These are phyloP conservation scores for Torymus auratus DNA, from an alignment of 2,888 invertebrate species.

Conservation along the genomic window DNA sequence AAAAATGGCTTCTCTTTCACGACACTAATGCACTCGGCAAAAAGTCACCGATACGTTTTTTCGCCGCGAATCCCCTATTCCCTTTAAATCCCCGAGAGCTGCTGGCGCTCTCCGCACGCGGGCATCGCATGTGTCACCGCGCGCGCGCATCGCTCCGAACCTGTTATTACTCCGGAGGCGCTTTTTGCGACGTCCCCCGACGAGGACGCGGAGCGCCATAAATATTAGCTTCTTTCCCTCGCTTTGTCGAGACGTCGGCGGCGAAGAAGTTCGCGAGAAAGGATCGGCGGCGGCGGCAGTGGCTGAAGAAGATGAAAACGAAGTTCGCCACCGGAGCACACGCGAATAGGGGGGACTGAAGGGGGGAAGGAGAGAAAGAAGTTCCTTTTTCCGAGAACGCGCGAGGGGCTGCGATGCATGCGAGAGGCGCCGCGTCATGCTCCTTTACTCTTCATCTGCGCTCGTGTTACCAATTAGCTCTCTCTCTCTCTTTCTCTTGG, in stretches of 20 bases:
- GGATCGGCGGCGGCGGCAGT: not conserved
- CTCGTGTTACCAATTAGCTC: slow-evolving; percentile 55
- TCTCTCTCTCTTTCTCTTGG: no score
- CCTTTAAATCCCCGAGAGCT: not conserved
- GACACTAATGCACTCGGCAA: not conserved
- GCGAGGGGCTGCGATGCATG: not conserved
- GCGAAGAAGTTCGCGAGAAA: slow-evolving; percentile 54
- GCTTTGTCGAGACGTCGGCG: not conserved
- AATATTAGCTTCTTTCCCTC: slow-evolving; percentile 52
- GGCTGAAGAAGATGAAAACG: no score
- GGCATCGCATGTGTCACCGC: slow-evolving; percentile 55
- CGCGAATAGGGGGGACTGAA: slow-evolving; percentile 42
- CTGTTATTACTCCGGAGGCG: slow-evolving; percentile 23
- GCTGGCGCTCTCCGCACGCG: slow-evolving; percentile 40
- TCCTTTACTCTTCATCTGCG: slow-evolving; percentile 59
- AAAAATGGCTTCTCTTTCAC: no score
- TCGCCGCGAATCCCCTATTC: not conserved
- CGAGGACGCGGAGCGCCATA: slow-evolving; percentile 6
- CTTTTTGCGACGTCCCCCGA: slow-evolving; percentile 32
- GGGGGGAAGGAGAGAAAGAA: slow-evolving; percentile 57
- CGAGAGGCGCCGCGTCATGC: slow-evolving; percentile 3
- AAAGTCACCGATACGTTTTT: not conserved
- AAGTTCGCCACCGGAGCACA: not conserved
- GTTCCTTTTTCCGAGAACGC: not conserved
- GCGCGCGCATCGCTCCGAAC: slow-evolving; percentile 45